Evolutionary conservation across 2,113 vertebrate species (phyloP), one percentile per base, ranked within the genome.

Genomic region (Octodon degus): DNA sequence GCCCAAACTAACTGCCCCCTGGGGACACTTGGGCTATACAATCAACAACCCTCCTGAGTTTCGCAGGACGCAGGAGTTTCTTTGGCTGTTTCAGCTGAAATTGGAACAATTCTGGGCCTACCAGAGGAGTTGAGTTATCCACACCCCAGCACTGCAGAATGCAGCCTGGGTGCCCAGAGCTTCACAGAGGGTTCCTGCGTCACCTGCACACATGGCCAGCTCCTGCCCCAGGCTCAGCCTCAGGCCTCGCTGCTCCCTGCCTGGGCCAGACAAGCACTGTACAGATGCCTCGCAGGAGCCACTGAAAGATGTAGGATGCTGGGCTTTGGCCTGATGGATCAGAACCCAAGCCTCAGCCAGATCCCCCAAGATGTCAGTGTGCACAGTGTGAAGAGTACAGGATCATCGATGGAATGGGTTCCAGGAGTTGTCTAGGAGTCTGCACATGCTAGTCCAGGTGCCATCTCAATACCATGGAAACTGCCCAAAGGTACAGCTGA

Each of bases 211-310:
- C 55, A 62, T 37, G 25, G 10, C 10, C 37, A 12, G 27, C 20
- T 11, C 47, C 25, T 37, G 27, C 30, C 25, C 17, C 3, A 8
- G 32, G 58, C 13, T 58, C 1, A 17, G 77, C 17, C 3, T 37
- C 4, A 3, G 0, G 5, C 24, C 68, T 63, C 3, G 37, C 32
- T 34, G 7, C 37, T n/a, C 74, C 0, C 0, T 0, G 7, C 27
- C 30, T 50, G 76, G 43, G 1, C 27, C 25, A 16, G 0, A 12
- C 43, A 1, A 12, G 5, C 4, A 20, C 24, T 60, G 20, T 8
- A 12, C 0, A 32, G 47, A 60, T 32, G 8, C 24, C 22, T 12
- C 65, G 10, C 0, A 0, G 81, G 16, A 84, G 34, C 60, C 7
- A 34, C 19, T 2, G 17, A 14, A 37, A 60, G 47, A 30, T 0